Evolutionary conservation across 2,797 vertebrate species (phyloP).

Genomic region (Sebastiscus tertius): DNA sequence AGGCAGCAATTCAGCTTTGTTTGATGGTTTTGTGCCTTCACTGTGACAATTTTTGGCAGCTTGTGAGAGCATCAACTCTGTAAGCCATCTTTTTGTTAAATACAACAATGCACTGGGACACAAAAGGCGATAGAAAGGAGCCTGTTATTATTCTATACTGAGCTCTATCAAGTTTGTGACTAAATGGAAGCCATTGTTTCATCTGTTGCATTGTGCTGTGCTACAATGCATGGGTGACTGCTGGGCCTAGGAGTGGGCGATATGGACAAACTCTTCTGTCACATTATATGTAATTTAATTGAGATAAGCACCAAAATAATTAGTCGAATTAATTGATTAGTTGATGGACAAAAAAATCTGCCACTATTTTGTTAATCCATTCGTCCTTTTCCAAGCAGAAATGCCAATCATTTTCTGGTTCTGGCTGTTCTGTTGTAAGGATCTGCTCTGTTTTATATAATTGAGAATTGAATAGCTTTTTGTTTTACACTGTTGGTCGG

Average conservation of each 20-base stretch:
- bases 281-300: background rate
- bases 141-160: conserved; percentile 5
- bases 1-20: conserved; percentile 13
- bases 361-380: background rate
- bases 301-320: background rate
- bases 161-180: background rate
- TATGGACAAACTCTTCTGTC: background rate
- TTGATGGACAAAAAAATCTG: background rate
- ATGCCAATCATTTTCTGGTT: background rate
- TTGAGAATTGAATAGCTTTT: background rate
- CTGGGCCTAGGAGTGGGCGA: background rate
- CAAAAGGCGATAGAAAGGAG: conserved; percentile 8
- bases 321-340: background rate
- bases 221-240: background rate
- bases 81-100: conserved; percentile 28
- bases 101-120: conserved; percentile 1
- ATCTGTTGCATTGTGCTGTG: conserved; percentile 11
- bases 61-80: conserved; percentile 23
- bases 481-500: background rate
- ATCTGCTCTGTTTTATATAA: background rate
- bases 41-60: conserved; percentile 17
- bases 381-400: background rate
- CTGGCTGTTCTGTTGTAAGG: background rate
- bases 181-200: conserved; percentile 11
- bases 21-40: conserved; percentile 27